Conservation (phyloP, 2,113 vertebrate species). For the Colius striatus region DNA sequence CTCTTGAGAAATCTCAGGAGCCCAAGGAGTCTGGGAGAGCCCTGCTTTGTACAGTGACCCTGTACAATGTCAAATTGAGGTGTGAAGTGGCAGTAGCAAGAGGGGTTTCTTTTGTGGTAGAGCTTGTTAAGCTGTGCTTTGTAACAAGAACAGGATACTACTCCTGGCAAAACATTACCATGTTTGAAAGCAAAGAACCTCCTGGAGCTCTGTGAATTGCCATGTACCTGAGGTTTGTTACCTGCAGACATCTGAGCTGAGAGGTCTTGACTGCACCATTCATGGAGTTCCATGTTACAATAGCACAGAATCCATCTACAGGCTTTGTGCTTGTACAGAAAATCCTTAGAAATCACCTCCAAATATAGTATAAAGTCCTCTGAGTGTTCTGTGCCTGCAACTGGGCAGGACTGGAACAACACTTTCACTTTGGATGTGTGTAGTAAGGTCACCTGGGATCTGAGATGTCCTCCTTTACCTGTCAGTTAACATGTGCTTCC, state of each 20-base stretch:
- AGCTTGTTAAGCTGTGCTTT: neutral
- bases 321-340: neutral
- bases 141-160: neutral
- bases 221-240: fast-evolving
- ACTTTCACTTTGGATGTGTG: neutral
- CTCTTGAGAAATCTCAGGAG: neutral
- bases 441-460: neutral
- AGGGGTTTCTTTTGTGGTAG: neutral
- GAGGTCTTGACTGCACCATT: neutral
- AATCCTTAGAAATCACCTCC: neutral
- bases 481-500: neutral
- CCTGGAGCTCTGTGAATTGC: neutral
- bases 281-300: neutral
- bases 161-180: neutral
- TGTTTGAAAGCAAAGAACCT: neutral
- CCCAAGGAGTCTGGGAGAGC: neutral
- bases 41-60: neutral
- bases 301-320: neutral
- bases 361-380: neutral
- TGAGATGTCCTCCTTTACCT: neutral
- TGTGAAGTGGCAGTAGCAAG: neutral
- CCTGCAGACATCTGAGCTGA: neutral
- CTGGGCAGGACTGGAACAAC: neutral
- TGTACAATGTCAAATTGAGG: neutral
- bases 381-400: neutral